These are phyloP conservation scores for Ctenopoma kingsleyae DNA, from an alignment of 2,797 vertebrate genomes.

Conservation along the genomic window DNA sequence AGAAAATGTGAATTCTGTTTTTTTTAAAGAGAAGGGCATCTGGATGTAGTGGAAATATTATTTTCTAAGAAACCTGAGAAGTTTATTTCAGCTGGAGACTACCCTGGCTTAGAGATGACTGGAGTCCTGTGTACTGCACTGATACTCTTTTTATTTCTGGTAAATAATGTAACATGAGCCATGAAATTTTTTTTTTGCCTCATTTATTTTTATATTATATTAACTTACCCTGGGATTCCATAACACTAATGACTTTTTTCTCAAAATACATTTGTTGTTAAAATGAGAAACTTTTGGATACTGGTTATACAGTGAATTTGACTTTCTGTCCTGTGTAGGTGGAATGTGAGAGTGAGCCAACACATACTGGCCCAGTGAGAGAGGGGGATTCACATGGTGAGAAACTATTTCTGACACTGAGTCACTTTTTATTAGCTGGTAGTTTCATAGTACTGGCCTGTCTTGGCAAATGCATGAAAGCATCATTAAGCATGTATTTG, in stretches of 20 bases:
- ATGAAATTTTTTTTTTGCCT: background rate
- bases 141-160: constrained; percentile 65
- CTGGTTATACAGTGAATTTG: background rate
- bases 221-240: background rate
- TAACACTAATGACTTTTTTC: background rate
- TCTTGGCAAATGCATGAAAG: background rate
- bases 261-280: background rate
- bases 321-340: constrained; percentile 63
- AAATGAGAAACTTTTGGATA: background rate
- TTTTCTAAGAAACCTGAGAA: constrained; percentile 21
- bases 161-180: constrained; percentile 20
- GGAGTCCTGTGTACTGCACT: constrained; percentile 62
- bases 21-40: background rate
- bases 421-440: background rate
- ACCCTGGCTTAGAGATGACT: constrained; percentile 77
- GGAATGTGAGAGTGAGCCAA: constrained; percentile 69
- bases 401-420: constrained; percentile 33
- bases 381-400: constrained; percentile 63
- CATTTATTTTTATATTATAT: background rate
- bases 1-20: constrained; percentile 17
- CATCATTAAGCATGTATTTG: background rate
- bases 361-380: constrained; percentile 54
- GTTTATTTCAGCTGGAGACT: constrained; percentile 59
- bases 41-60: constrained; percentile 11
- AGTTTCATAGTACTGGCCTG: constrained; percentile 1